Conservation (phyloP, 2,797 vertebrate species). For the Danio kyathit region DNA sequence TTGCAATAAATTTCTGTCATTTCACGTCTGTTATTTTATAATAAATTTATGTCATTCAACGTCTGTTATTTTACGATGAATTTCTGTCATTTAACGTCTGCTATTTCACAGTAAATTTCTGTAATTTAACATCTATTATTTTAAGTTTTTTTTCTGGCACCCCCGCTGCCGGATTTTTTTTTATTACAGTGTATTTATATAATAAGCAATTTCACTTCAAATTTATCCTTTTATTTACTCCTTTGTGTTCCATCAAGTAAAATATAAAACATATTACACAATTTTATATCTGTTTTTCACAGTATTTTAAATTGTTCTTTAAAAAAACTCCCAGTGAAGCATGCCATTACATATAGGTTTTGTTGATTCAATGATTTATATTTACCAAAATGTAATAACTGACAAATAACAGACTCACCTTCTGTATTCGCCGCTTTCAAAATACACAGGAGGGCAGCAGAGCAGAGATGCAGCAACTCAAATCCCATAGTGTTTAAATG, state of each 20-base stretch:
- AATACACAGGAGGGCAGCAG: neutral
- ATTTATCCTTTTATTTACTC: neutral
- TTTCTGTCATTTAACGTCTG: too few species aligned
- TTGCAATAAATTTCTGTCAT: too few species aligned
- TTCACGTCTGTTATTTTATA: too few species aligned
- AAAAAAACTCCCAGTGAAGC: neutral
- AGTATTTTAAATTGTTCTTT: neutral
- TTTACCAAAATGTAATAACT: neutral
- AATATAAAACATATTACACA: neutral
- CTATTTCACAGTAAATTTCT: too few species aligned
- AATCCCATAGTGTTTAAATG: neutral
- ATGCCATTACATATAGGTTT: neutral
- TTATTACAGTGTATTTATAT: too few species aligned
- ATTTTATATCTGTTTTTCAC: neutral
- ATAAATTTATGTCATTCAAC: too few species aligned
- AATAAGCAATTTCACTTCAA: neutral
- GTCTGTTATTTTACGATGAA: too few species aligned
- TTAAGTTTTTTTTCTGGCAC: too few species aligned
- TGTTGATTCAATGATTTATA: neutral
- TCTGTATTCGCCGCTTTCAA: neutral
- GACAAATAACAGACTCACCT: slow-evolving; percentile 4
- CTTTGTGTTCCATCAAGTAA: neutral
- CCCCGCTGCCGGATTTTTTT: too few species aligned
- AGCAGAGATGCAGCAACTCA: neutral
- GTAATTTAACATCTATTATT: too few species aligned